These are phyloP conservation scores for Cancer borealis DNA, from an alignment of 2,888 invertebrate species.

Conservation along the genomic window DNA sequence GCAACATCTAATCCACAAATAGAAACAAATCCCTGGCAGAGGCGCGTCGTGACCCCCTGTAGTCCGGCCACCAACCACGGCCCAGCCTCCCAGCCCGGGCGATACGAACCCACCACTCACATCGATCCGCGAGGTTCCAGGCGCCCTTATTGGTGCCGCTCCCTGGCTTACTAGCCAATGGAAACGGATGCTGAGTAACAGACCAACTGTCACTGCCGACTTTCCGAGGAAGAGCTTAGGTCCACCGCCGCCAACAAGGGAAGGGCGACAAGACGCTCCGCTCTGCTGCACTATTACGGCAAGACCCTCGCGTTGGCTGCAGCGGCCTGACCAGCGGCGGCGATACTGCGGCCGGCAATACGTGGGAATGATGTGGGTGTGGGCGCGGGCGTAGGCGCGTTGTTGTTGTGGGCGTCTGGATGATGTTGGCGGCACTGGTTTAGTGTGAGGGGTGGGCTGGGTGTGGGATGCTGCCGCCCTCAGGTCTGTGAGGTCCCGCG, in stretches of 20 bases:
- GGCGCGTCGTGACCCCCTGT: constrained; percentile 57
- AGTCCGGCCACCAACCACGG: constrained; percentile 36
- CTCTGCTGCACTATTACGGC: not conserved
- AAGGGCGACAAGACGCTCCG: not conserved
- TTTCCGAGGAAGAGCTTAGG: constrained; percentile 65
- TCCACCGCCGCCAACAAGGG: constrained; percentile 56
- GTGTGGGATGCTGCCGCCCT: constrained; percentile 45
- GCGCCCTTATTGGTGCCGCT: constrained; percentile 49
- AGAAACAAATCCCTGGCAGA: constrained; percentile 65
- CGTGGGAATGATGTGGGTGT: not conserved
- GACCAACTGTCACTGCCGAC: constrained; percentile 69
- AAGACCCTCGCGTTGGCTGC: not conserved
- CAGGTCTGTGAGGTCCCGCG: constrained; percentile 58
- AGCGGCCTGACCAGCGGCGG: not conserved
- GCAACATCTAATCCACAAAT: constrained; percentile 70
- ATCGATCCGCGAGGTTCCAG: constrained; percentile 57
- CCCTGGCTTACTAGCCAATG: constrained; percentile 51
- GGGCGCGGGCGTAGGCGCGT: not conserved
- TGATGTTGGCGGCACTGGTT: constrained; percentile 56
- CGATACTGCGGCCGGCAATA: not conserved
- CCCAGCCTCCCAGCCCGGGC: constrained; percentile 47
- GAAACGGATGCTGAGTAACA: constrained; percentile 56
- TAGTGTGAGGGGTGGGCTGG: constrained; percentile 50
- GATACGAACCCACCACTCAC: constrained; percentile 64
- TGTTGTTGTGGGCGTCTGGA: not conserved